Evolutionary conservation across 2,797 vertebrate genomes (phyloP), one percentile per base, ranked within the genome.

Genomic region (Malacoctenus gilli): DNA sequence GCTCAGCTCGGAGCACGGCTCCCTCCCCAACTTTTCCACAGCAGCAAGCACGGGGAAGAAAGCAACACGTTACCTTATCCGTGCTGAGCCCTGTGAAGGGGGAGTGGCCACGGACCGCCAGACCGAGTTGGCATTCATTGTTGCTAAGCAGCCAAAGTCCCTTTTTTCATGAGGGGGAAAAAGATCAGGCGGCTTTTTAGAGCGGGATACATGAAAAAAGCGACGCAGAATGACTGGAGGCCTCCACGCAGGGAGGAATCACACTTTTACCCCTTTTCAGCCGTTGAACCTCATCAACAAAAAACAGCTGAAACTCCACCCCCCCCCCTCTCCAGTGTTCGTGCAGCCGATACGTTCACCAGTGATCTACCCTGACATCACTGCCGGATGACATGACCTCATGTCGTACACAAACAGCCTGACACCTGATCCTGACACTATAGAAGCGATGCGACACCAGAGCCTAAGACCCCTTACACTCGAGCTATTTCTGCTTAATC

Each of bases 61-160:
- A 81, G 59, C 59, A 82, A 82, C 44, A 71, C 49, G 79, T 90
- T 85, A 89, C 84, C 83, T 83, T 59, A 72, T 76, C 80, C 77
- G 57, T 60, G 70, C 63, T 25, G 37, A 60, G 31, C 67, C 59
- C 60, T 21, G 57, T 59, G 47, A 53, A 46, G 79, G 64, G 85
- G 81, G 89, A 87, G 60, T 55, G 83, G 85, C 77, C 59, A 51
- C 2, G 16, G 67, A 48, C 68, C 23, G 57, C 75, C 65, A 81
- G 74, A 60, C 75, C 23, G 47, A 72, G 79, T 70, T 73, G 82
- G 86, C 86, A 89, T 91, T 91, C 73, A 83, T 38, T 67, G 89
- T 92, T 91, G 87, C 90, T 69, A 76, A 88, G 89, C 88, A 86
- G 85, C 89, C 75, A 68, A 70, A 85, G 81, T 78, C 79, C 65